A percentile compares a stretch with the other conserved stretches of the same genome.
These are phyloP conservation scores for Danio choprae DNA, from an alignment of 2,797 vertebrate genomes.

Conservation along the genomic window DNA sequence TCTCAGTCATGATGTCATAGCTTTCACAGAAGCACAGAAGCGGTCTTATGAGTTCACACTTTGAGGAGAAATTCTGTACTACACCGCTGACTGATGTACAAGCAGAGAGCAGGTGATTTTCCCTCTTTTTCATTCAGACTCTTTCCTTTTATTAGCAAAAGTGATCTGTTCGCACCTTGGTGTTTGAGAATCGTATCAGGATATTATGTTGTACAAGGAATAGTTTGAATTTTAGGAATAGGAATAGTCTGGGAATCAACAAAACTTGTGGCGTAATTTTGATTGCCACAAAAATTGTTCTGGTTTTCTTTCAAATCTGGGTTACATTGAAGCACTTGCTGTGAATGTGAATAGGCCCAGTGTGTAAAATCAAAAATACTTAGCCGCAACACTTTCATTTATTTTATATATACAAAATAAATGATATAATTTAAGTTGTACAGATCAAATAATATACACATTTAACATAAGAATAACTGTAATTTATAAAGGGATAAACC, in stretches of 20 bases:
- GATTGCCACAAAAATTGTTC: background rate
- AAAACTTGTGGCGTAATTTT: background rate
- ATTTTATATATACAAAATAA: no score
- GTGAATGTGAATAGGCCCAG: background rate
- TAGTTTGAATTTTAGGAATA: background rate
- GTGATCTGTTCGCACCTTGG: background rate
- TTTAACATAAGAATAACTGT: background rate
- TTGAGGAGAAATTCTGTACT: constrained; percentile 80
- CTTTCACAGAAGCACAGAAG: constrained; percentile 74
- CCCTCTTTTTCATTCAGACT: background rate
- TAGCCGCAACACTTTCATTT: no score
- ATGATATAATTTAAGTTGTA: no score
- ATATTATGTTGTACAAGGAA: background rate
- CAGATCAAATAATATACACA: background rate
- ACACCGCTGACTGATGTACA: constrained; percentile 75
- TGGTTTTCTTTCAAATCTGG: background rate
- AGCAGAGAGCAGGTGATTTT: background rate
- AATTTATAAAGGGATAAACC: no score
- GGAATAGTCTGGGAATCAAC: no score
- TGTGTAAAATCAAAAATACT: background rate
- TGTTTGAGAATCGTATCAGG: constrained; percentile 9
- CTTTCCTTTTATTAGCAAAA: constrained; percentile 62
- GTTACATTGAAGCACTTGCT: background rate
- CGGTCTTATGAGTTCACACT: constrained; percentile 77
- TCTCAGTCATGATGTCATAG: constrained; percentile 70